Base-by-base conservation (phyloP, 2,797 vertebrate genomes). In the Sciurus vulgaris region DNA sequence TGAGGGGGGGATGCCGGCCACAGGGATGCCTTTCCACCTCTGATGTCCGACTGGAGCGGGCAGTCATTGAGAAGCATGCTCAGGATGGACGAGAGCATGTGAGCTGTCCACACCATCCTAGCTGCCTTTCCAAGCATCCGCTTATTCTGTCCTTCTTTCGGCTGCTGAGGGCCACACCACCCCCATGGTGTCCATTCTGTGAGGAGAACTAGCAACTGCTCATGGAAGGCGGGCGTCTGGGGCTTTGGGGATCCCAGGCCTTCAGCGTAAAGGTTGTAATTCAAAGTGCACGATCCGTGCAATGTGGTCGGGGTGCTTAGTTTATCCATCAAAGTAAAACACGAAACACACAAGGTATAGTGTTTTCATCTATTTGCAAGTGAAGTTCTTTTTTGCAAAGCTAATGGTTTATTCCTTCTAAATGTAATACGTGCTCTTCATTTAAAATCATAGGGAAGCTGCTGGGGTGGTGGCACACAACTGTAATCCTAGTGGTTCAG, bases 311-410 rank as follows among this genome's bases (percentile, higher is more conserved):
- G 79, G 28, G 38, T 38, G 1, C 78, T 78, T 24, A 87, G 77
- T 79, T 84, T 67, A 97, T 54, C 78, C 18, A 72, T 49, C 20
- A 72, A 84, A 38, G 26, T 89, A 77, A 72, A 91, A 22, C 73
- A 6, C 41, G 92, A 86, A 63, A 12, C 73, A 91, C 47, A 70
- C 59, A 35, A 96, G 93, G 79, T 54, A 47, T n/a, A 65, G 5
- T 11, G 26, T 78, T n/a, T 65, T 93, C 15, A 63, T 95, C 15
- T 72, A 38, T 28, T 70, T 83, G 72, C 2, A 28, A 22, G 47
- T 35, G 51, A 83, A 78, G 33, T 76, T 79, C 26, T n/a, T 69
- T 96, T 72, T 83, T 61, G 51, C 56, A 90, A 84, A 91, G 47
- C 44, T 41, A 35, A 9, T 61, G 1, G 14, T 54, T 61, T 65